Evolutionary conservation across 2,888 invertebrate genomes (phyloP).

Genomic region (Spilarctia lutea): DNA sequence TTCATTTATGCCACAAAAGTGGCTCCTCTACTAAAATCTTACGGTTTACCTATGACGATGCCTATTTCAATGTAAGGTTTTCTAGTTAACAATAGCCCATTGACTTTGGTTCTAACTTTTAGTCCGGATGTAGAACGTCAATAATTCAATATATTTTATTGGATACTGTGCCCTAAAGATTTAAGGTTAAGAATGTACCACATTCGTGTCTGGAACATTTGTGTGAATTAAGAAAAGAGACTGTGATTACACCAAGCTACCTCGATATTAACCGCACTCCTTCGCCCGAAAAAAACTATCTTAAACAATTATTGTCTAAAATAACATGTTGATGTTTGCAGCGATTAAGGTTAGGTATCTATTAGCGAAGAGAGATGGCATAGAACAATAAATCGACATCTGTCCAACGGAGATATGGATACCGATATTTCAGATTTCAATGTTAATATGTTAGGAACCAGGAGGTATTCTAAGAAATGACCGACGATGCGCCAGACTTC

Average conservation of each 20-base stretch:
- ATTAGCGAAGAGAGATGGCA: conserved; percentile 46
- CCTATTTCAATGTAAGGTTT: conserved; percentile 53
- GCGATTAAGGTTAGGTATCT: conserved; percentile 46
- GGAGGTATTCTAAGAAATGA: conserved; percentile 62
- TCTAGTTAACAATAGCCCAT: conserved; percentile 67
- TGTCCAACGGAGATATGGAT: conserved; percentile 56
- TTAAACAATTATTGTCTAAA: conserved; percentile 31
- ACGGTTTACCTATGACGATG: conserved; percentile 59
- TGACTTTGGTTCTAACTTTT: conserved; percentile 35
- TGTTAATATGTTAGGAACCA: conserved; percentile 55
- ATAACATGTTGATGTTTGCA: conserved; percentile 27
- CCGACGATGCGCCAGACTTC: conserved; percentile 46
- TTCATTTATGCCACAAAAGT: conserved; percentile 67
- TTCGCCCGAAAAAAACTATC: conserved; percentile 5
- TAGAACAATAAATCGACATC: conserved; percentile 57
- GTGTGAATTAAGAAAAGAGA: neutral
- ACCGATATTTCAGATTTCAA: conserved; percentile 58
- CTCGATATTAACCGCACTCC: conserved; percentile 7
- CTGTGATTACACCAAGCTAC: neutral
- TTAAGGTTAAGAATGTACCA: neutral
- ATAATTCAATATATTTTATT: conserved; percentile 23
- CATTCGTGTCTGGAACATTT: neutral
- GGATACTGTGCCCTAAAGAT: conserved; percentile 7
- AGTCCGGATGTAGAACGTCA: conserved; percentile 41
- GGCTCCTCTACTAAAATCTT: conserved; percentile 54